Conservation (phyloP, 2,888 invertebrate genomes). For the Drosophila trichaetosa region DNA sequence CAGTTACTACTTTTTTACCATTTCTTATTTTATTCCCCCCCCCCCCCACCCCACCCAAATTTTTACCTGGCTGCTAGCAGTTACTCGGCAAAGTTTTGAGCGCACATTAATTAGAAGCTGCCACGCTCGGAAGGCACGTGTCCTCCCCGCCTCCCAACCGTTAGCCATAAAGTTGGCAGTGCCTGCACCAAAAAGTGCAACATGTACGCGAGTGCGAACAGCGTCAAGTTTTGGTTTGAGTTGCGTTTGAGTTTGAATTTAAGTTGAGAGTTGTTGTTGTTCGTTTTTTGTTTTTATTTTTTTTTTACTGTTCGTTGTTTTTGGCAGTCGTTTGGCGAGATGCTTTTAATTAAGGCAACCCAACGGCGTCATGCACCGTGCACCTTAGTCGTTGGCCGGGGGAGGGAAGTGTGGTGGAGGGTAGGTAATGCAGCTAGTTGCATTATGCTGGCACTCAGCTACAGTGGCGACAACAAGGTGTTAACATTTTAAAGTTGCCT, state of each 20-base stretch:
- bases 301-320: slow-evolving; percentile 22
- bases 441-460: slow-evolving; percentile 44
- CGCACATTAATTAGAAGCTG: slow-evolving; percentile 80
- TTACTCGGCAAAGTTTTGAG: slow-evolving; percentile 59
- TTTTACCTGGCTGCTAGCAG: slow-evolving; percentile 13
- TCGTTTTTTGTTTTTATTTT: slow-evolving; percentile 8
- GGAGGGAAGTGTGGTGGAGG: not conserved
- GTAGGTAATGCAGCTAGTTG: slow-evolving; percentile 20
- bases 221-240: slow-evolving; percentile 57
- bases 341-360: slow-evolving; percentile 74
- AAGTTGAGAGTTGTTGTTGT: slow-evolving; percentile 50
- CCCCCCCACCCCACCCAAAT: not conserved
- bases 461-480: slow-evolving; percentile 59
- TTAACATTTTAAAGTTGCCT: slow-evolving; percentile 71
- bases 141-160: slow-evolving; percentile 8
- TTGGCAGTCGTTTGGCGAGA: slow-evolving; percentile 39
- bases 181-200: slow-evolving; percentile 61
- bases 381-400: slow-evolving; percentile 21
- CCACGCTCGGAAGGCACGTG: slow-evolving; percentile 69
- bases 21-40: not conserved
- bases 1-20: slow-evolving; percentile 12
- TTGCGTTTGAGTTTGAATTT: slow-evolving; percentile 64
- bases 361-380: slow-evolving; percentile 64
- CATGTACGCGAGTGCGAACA: slow-evolving; percentile 41
- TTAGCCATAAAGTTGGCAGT: slow-evolving; percentile 53